Evolutionary conservation across 2,113 vertebrate genomes (phyloP), one percentile per base, ranked within the genome.

Genomic region (Columba janthina): DNA sequence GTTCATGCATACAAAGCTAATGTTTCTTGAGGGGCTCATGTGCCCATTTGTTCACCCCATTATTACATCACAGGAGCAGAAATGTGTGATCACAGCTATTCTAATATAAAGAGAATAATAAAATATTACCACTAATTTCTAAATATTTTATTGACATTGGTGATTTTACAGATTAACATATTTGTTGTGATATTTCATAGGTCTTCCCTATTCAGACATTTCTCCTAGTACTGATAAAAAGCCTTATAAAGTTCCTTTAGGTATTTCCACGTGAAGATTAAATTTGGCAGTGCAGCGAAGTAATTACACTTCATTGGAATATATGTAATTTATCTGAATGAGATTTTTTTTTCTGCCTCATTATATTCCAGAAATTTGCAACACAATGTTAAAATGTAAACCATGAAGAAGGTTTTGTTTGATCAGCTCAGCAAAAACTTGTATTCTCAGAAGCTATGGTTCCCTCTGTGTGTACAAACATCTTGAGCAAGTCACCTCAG

Each of bases 291-390:
- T 19, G 32, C 5, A 42, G 22, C 67, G 77, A 34, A 77, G 51
- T 48, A 80, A 26, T 44, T 62, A 19, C 15, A 34, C 26, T 88
- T 77, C n/a, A 34, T 9, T 0, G 0, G 11, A 53, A 9, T 22
- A 18, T 6, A 19, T 62, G 64, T 26, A 15, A 34, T 72, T 85
- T 81, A 21, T 51, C 32, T 8, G 17, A 83, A 20, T n/a, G 57
- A 57, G 25, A 28, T 31, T 85, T 28, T 64, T 54, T 54, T 21
- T 64, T 78, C 29, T 34, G 21, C 17, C 24, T 73, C 5, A 0
- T n/a, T 57, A 8, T 69, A 46, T 36, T 70, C 50, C 40, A 80
- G 72, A 85, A 83, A 66, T 80, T 46, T 76, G 31, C 32, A 66
- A 29, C 22, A 38, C 21, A 21, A 1, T 58, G 19, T 57, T 51